Evolutionary conservation across 2,888 invertebrate species (phyloP), one percentile per base, ranked within the genome.

Genomic region (Oegoconia quadripuncta): DNA sequence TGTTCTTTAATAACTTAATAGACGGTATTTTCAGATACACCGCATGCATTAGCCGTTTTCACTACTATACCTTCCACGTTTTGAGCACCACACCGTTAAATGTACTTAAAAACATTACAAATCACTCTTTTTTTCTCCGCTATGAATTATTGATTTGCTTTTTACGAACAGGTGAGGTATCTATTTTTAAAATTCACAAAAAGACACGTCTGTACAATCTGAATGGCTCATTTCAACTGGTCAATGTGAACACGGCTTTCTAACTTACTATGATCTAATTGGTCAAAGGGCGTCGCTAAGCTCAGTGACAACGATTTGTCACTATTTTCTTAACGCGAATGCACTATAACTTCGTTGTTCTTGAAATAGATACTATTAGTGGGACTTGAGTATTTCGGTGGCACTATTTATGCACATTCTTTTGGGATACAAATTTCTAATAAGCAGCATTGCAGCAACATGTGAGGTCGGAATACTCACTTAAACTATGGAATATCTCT

Each of bases 1-100:
- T 44, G 34, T 40, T 44, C 44, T 28, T 25, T 40, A 23, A 44
- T 34, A 34, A 40, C 40, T 31, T 37, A 37, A 28, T 37, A 34
- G 37, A 37, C 37, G 13, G 40, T 40, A 17, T 27, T 36, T 31
- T 36, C 39, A 34, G 36, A 39, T 23, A 39, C 37, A 36, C 37
- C 39, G 35, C 40, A 37, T 37, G 37, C 38, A 37, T 18, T 40
- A 31, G 40, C 37, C 13, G 40, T 37, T 40, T 42, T 40, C 13
- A 32, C 6, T 6, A 27, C 35, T 42, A 16, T 42, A 28, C 39
- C 39, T 20, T 45, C 38, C 36, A 39, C 33, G 40, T n/a, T n/a
- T n/a, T n/a, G n/a, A n/a, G n/a, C n/a, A 33, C 39, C 35, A 34
- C 39, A 25, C 39, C 16, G 29, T 34, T 33, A 34, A 30, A 34